Base-by-base conservation (phyloP, 2,797 vertebrate genomes). In the Octomys mimax region DNA sequence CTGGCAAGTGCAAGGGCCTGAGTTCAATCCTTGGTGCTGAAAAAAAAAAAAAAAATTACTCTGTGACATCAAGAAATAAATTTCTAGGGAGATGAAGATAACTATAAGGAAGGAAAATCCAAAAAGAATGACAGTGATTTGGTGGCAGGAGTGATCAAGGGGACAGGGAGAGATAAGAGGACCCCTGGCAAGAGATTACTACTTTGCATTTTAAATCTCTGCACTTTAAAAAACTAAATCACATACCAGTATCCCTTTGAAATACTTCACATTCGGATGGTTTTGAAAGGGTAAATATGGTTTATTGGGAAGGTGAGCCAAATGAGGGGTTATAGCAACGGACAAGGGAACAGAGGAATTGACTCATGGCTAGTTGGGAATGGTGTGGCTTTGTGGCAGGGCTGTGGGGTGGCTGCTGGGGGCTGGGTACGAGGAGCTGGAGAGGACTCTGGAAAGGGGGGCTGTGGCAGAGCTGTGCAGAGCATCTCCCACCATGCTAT, bases 381-480 rank as follows among this genome's bases (percentile, higher is more conserved):
- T 2, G 4, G 42, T 52, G 12, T 31, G n/a, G 36, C 87, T 87
- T 46, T 21, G 36, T 77, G 83, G 36, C 42, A 77, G 54, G 13
- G 28, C 36, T 5, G 31, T 4, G 59, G 33, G 39, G 33, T 6
- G n/a, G 21, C 14, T 49, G 70, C 22, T 57, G 61, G 71, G 54
- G 0, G 26, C 26, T 9, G 22, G 18, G 57, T 7, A 46, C 52
- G 70, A 80, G 49, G 2, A 61, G 85, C 62, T 22, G 52, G 92
- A 87, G 79, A 61, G 10, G 78, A 46, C 36, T 84, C 78, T 73
- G 93, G 75, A 87, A 92, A 92, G 75, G 46, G 16, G 62, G 78
- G 80, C n/a, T 31, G 24, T 75, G 77, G 75, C 59, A 77, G 77
- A 49, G 22, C 92, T 92, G 83, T 70, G 82, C 66, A 82, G 80